phyloP scores from a whole-genome alignment of 2,888 invertebrate species.

The Hirtodrosophila duncani region DNA sequence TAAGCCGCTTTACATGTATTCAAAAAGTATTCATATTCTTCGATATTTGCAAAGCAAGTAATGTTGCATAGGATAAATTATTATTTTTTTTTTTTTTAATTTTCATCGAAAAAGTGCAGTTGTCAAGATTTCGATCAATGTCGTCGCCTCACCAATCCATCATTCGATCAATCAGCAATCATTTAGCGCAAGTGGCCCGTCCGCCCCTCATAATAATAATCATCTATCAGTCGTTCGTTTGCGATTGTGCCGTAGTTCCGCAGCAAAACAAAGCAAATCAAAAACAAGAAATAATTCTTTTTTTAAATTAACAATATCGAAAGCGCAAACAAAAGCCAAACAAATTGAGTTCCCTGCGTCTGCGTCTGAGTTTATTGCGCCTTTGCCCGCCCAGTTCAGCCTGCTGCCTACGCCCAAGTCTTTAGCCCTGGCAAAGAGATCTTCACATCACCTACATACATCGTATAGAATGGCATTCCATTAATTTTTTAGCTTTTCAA shows the following conservation, averaged over 20 bases:
- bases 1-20: too few relatives aligned
- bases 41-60: too few relatives aligned
- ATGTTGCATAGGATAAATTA: too few relatives aligned
- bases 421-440: conserved; percentile 34
- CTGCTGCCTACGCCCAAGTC: conserved; percentile 26
- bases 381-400: conserved; percentile 12
- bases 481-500: conserved; percentile 29
- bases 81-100: conserved; percentile 12
- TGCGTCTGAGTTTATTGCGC: conserved; percentile 35
- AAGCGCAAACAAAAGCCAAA: conserved; percentile 21
- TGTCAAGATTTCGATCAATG: conserved; percentile 35
- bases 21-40: too few relatives aligned
- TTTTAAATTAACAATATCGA: too few relatives aligned
- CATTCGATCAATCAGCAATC: conserved; percentile 60
- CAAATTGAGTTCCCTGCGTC: conserved; percentile 29
- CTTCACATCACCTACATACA: conserved; percentile 1
- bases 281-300: conserved; percentile 7
- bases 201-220: conserved; percentile 1
- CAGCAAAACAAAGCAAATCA: conserved; percentile 25
- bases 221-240: conserved; percentile 21
- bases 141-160: too few relatives aligned
- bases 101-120: conserved; percentile 12
- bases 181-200: conserved; percentile 37
- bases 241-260: conserved; percentile 24
- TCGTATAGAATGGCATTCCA: conserved; percentile 21